Base-by-base conservation (phyloP, 2,888 invertebrate genomes). In the Eupeodes latifasciatus region DNA sequence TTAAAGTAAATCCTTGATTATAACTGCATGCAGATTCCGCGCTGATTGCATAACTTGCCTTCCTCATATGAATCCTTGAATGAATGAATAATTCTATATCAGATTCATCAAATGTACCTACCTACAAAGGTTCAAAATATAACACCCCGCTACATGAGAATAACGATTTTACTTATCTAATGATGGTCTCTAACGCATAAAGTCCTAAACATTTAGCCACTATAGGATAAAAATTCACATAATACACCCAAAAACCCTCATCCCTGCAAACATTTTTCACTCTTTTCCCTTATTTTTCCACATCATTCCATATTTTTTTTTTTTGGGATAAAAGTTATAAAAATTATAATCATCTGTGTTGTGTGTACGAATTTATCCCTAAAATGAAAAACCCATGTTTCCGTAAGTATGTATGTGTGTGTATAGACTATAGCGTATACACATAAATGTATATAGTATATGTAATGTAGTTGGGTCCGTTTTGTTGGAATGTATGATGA, bases 401-500 rank as follows among this genome's bases (percentile, higher is more conserved):
- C 9, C 4, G 0, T 6, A 7, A 55, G 14, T 12, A 14, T 51
- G 14, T 12, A n/a, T 14, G 51, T 51, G 51, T 51, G 19, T 27
- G 7, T 57, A 5, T 57, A 27, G 27, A 27, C 27, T 27, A 27
- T 27, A 3, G 51, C 6, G 5, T 47, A 2, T 7, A n/a, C 11
- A 66, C 14, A 55, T 40, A 36, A 49, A 55, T 59, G 36, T 55
- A 27, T 57, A 49, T 66, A 62, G 1, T 19, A 19, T 53, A 19
- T 34, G 40, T 67, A 55, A 53, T 62, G 40, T 69, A 78, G 74
- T 79, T 79, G 71, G 85, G 87, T 87, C 76, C 72, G 72, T 80
- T 83, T 55, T 74, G 77, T 74, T 77, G 83, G 87, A 87, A 87
- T 87, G 87, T 87, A 87, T 81, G 83, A 83, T 87, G 87, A 87